These are phyloP conservation scores for Cryptocephalus moraei DNA, from an alignment of 2,888 invertebrate genomes.

Conservation along the genomic window DNA sequence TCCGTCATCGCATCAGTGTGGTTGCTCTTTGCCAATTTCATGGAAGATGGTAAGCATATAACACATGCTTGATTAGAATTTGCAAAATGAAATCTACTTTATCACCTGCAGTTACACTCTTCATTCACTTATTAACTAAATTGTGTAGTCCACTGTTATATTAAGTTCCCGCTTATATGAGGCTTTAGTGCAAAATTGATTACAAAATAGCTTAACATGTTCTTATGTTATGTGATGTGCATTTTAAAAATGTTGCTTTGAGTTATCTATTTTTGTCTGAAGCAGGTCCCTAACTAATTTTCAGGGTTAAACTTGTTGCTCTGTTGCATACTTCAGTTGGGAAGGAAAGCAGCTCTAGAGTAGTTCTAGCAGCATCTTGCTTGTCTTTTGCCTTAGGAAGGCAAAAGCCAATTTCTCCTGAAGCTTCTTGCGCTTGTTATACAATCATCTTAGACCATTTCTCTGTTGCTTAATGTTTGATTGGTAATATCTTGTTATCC, in stretches of 20 bases:
- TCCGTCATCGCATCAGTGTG: conserved; percentile 92
- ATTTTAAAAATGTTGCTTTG: no score
- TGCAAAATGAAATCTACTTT: neutral
- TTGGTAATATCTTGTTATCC: conserved; percentile 2
- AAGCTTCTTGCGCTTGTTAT: neutral
- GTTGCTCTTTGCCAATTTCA: conserved; percentile 87
- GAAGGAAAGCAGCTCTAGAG: no score
- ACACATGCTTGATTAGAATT: neutral
- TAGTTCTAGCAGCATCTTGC: no score
- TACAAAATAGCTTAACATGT: neutral
- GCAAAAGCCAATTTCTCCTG: neutral
- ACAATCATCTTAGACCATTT: neutral
- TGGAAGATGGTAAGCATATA: conserved; percentile 48
- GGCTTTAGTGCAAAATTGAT: no score
- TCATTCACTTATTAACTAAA: no score
- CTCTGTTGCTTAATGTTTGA: neutral
- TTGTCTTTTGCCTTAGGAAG: neutral
- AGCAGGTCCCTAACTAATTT: no score
- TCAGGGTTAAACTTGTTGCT: no score
- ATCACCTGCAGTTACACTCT: no score
- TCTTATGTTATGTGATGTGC: neutral
- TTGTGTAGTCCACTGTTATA: no score
- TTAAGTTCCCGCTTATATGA: no score
- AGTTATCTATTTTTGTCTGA: no score
- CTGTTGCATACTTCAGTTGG: no score